Base-by-base conservation (phyloP, 2,888 invertebrate species). In the Harmothoe impar region DNA sequence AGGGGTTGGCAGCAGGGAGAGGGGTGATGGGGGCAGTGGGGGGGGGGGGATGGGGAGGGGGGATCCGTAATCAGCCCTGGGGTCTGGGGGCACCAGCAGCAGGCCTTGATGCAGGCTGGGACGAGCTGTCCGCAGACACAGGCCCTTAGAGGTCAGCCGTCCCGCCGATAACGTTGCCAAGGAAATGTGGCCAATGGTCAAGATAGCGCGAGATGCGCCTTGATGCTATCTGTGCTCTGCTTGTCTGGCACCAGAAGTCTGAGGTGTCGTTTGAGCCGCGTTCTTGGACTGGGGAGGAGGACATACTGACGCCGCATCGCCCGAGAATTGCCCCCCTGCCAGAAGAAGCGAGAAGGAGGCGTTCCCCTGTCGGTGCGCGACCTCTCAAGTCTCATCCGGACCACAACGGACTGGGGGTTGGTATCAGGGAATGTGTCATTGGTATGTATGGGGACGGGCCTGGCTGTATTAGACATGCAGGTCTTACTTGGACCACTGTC, bases 241-340 rank as follows among this genome's bases (percentile, higher is more conserved):
- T 20, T 62, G 62, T 62, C 62, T 62, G 62, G 62, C 7, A n/a
- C n/a, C 62, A n/a, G n/a, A 7, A 15, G 62, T 20, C 62, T 5
- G 62, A 62, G 62, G 62, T 62, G 62, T 62, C 62, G 62, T 62
- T 62, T 43, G 5, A 43, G 10, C 43, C 43, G 43, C 43, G 43
- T 43, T 10, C 43, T 7, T 43, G 43, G 43, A 43, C 62, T 62
- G 62, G 62, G 15, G 62, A 62, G n/a, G 62, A n/a, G n/a, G 62
- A 15, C 62, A 62, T 62, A 7, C 15, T 62, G 62, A 62, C 62
- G 62, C 20, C 23, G 62, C 23, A 62, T n/a, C 3, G 62, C n/a
- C 62, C 20, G 62, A 62, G n/a, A 62, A 62, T 62, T 62, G n/a
- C 62, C 62, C 62, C 62, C 62, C 62, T 62, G 62, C 12, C 62